phyloP scores from a whole-genome alignment of 2,888 invertebrate species.

The Oscheius myriophilus region DNA sequence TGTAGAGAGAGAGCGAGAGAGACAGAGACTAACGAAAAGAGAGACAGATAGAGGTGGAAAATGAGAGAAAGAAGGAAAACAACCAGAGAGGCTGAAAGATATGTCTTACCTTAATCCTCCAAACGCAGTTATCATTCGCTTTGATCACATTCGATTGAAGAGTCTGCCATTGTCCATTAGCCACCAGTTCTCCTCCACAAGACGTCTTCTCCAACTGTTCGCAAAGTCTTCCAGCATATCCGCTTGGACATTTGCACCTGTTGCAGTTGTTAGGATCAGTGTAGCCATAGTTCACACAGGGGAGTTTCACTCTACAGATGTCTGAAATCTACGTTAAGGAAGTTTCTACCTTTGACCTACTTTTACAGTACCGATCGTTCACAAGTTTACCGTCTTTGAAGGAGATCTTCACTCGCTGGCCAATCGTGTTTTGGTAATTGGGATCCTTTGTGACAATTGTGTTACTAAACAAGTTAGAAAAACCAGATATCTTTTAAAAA shows the following conservation, averaged over 20 bases:
- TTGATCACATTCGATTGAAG: conserved; percentile 41
- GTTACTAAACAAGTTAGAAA: too few relatives aligned
- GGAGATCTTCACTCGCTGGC: conserved; percentile 64
- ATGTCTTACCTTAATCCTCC: conserved; percentile 52
- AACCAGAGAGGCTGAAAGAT: neutral
- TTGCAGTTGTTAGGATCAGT: conserved; percentile 68
- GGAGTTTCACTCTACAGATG: conserved; percentile 47
- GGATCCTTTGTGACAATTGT: conserved; percentile 59
- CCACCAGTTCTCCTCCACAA: conserved; percentile 47
- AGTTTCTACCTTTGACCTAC: conserved; percentile 32
- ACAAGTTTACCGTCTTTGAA: conserved; percentile 70
- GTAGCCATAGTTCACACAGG: conserved; percentile 66
- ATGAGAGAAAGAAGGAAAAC: too few relatives aligned
- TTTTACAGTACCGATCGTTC: conserved; percentile 64
- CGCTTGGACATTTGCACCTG: conserved; percentile 65
- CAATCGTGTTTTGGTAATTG: conserved; percentile 66
- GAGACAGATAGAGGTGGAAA: too few relatives aligned
- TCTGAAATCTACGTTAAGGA: conserved; percentile 29
- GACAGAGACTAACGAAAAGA: too few relatives aligned
- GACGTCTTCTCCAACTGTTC: conserved; percentile 53
- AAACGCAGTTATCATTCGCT: conserved; percentile 47
- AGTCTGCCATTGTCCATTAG: conserved; percentile 33
- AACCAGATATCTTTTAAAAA: too few relatives aligned
- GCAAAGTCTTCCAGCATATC: conserved; percentile 63
- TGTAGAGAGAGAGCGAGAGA: too few relatives aligned